These are phyloP conservation scores for Gnathonemus longibarbis DNA, from an alignment of 2,113 vertebrate genomes.

Conservation along the genomic window DNA sequence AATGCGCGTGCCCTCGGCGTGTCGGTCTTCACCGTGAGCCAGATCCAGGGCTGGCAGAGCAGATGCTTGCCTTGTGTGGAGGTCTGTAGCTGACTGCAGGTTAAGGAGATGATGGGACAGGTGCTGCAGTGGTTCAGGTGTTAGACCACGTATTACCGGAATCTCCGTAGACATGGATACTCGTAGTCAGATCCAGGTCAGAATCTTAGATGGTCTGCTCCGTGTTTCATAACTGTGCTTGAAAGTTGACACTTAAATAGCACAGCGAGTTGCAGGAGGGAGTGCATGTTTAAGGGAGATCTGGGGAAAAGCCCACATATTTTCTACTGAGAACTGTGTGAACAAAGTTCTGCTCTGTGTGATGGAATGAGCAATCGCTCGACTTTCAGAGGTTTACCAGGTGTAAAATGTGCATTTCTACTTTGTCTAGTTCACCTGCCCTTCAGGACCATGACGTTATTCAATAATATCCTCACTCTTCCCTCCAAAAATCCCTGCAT, in stretches of 20 bases:
- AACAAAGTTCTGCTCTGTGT: not conserved
- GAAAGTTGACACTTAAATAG: not conserved
- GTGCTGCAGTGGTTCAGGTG: not conserved
- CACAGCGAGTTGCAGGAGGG: not conserved
- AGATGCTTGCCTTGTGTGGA: not conserved
- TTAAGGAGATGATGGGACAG: not conserved
- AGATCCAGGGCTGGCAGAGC: not conserved
- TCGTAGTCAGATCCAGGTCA: not conserved
- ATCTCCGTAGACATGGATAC: not conserved
- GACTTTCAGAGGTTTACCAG: not conserved
- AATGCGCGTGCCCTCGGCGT: not conserved
- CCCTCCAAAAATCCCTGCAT: not conserved
- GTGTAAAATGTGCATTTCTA: not conserved
- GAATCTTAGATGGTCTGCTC: not conserved
- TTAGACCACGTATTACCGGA: not conserved
- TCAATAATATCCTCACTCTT: not conserved
- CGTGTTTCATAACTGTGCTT: not conserved
- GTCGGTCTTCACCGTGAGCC: not conserved
- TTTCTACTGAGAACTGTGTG: not conserved
- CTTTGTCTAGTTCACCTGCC: not conserved
- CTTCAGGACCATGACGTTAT: not conserved
- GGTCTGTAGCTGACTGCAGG: not conserved
- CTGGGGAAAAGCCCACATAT: not conserved
- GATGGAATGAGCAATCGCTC: not conserved
- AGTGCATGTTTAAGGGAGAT: not conserved